Percentiles rank a stretch among this genome's conserved stretches.
phyloP scores from a whole-genome alignment of 2,888 invertebrate species.

The Andrena marginata region DNA sequence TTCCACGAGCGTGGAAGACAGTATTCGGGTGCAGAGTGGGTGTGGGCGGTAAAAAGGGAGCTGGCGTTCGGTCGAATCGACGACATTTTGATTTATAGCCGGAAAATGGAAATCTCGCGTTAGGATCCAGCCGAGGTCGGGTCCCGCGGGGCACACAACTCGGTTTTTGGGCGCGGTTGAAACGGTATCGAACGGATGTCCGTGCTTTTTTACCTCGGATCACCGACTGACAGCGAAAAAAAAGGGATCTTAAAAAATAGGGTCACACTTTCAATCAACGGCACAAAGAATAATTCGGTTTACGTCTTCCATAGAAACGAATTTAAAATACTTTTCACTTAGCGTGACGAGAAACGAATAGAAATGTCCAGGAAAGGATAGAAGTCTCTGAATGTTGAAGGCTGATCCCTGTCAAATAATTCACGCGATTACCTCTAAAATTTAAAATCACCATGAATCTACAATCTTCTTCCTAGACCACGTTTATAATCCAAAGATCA shows the following conservation, averaged over 20 bases:
- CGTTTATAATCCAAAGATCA: too few species aligned
- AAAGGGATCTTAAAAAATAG: slow-evolving; percentile 3
- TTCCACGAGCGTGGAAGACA: slow-evolving; percentile 27
- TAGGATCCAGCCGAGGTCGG: slow-evolving; percentile 38
- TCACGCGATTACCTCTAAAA: too few species aligned
- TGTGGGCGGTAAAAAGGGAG: slow-evolving; percentile 16
- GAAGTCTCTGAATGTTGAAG: too few species aligned
- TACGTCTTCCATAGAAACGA: neutral
- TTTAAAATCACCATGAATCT: too few species aligned
- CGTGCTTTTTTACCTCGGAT: slow-evolving; percentile 21
- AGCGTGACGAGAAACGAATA: neutral
- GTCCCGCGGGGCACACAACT: slow-evolving; percentile 37
- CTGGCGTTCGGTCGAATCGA: slow-evolving; percentile 52
- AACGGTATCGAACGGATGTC: slow-evolving; percentile 32
- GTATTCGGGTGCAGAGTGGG: neutral
- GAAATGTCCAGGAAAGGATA: too few species aligned
- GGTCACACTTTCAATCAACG: neutral
- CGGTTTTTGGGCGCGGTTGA: slow-evolving; percentile 41
- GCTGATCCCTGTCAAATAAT: too few species aligned
- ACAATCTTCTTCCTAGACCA: too few species aligned
- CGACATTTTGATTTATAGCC: slow-evolving; percentile 71
- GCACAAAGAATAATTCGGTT: neutral
- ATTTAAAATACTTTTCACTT: neutral
- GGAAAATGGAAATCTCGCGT: slow-evolving; percentile 70
- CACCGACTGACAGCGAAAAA: neutral